A percentile compares a stretch with the other conserved stretches of the same genome.
phyloP scores from a whole-genome alignment of 2,113 vertebrate species.

The Pteruthius melanotis region DNA sequence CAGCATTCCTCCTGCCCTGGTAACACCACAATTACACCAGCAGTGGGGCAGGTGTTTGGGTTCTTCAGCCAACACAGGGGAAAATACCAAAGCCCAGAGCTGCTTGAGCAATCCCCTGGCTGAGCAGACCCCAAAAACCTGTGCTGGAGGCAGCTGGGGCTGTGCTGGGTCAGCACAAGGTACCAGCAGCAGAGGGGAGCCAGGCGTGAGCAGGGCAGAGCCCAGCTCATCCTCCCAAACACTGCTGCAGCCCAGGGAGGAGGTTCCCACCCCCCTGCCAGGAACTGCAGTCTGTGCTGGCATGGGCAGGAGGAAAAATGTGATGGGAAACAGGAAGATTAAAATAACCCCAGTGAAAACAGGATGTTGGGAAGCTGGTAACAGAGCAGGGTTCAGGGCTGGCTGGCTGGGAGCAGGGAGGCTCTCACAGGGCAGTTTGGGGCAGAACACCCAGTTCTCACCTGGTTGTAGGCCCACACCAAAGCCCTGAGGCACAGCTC shows the following conservation, averaged over 20 bases:
- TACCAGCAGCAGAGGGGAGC: neutral
- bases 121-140: fast-evolving
- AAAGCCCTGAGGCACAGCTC: neutral
- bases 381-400: neutral
- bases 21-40: neutral
- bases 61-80: neutral
- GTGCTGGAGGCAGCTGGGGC: neutral
- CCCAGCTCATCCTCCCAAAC: neutral
- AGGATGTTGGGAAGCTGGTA: neutral
- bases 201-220: fast-evolving
- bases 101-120: fast-evolving
- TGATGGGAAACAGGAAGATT: neutral
- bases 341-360: neutral
- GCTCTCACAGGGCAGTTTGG: neutral
- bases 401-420: neutral
- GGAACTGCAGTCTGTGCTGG: neutral
- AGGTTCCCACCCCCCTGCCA: neutral
- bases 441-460: neutral
- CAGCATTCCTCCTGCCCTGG: neutral
- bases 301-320: neutral
- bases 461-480: neutral
- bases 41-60: neutral
- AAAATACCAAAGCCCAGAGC: neutral
- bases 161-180: fast-evolving
- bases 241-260: neutral